Base-by-base conservation (phyloP, 2,888 invertebrate genomes). In the Calephelis perditalis region DNA sequence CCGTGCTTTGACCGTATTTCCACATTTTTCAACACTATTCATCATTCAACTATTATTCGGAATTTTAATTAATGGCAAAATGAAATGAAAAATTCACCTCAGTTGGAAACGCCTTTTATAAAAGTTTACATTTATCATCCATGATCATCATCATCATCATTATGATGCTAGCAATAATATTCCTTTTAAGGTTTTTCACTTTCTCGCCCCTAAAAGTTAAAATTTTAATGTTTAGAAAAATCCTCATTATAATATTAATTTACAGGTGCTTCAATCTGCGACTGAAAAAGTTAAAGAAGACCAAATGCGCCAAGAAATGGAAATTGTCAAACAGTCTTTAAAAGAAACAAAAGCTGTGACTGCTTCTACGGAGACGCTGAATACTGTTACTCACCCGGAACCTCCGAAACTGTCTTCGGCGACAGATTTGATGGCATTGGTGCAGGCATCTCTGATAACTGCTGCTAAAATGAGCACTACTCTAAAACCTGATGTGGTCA, bases 211-310 rank as follows among this genome's bases (percentile, higher is more conserved):
- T 26, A 26, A 26, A 26, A 26, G 26, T 3, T 26, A 26, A 26
- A 26, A 26, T 26, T 3, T 3, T 3, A 26, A 26, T 26, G 26
- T 26, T 26, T 26, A 26, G 26, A 26, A 26, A 26, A 26, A 26
- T 26, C 1, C 26, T 35, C 6, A 35, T 15, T 7, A 44, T 11
- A 57, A 43, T 44, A 5, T 57, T 7, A 7, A 15, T 60, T 74
- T 74, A 4, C 73, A 91, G 91, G 83, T 96, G 54, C 95, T 95
- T 70, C 93, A 95, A 77, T 95, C 95, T 0, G 96, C 94, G 0
- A 94, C 94, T 0, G 93, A 94, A 71, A 96, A 95, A 74, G 93
- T 96, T 0, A 93, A 91, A 67, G 94, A 94, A 63, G 92, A 92
- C 69, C 87, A 91, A 71, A 81, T 88, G 47, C 90, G 92, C 11